phyloP scores from a whole-genome alignment of 2,797 vertebrate genomes.

The Peromyscus attwateri region DNA sequence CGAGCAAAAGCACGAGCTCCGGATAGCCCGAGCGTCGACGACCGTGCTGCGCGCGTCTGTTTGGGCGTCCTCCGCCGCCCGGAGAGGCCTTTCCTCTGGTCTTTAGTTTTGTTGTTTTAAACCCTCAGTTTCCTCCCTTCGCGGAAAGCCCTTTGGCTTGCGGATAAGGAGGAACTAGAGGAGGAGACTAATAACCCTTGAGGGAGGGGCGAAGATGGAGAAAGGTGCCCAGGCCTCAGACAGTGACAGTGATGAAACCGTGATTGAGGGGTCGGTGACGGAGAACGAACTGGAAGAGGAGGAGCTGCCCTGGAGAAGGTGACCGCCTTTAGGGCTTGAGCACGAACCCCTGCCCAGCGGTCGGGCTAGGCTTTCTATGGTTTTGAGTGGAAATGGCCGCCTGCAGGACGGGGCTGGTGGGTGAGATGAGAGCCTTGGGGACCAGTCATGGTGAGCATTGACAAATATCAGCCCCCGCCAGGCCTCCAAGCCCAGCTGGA shows the following conservation, averaged over 20 bases:
- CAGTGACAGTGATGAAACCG: conserved; percentile 83
- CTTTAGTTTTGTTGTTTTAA: background rate
- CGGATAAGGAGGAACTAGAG: background rate
- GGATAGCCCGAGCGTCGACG: no score
- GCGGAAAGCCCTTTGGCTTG: background rate
- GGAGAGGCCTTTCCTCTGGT: rapidly evolving
- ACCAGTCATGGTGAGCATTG: background rate
- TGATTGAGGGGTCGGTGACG: conserved; percentile 81
- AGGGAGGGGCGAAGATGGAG: conserved; percentile 36
- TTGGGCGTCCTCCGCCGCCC: rapidly evolving
- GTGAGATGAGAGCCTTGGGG: background rate
- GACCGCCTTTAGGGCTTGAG: background rate
- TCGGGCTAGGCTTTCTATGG: background rate
- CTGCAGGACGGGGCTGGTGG: rapidly evolving
- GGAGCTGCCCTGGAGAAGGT: conserved; percentile 72
- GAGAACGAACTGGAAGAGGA: conserved; percentile 86
- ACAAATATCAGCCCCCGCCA: background rate
- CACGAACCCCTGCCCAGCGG: rapidly evolving
- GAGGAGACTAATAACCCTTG: rapidly evolving
- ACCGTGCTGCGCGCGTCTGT: rapidly evolving
- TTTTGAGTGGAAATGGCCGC: background rate
- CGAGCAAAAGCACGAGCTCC: rapidly evolving
- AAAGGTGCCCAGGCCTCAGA: rapidly evolving
- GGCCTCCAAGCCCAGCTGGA: background rate
- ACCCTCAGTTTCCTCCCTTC: background rate